These are phyloP conservation scores for Trialeurodes vaporariorum DNA, from an alignment of 1,140 invertebrate genomes.

Conservation along the genomic window DNA sequence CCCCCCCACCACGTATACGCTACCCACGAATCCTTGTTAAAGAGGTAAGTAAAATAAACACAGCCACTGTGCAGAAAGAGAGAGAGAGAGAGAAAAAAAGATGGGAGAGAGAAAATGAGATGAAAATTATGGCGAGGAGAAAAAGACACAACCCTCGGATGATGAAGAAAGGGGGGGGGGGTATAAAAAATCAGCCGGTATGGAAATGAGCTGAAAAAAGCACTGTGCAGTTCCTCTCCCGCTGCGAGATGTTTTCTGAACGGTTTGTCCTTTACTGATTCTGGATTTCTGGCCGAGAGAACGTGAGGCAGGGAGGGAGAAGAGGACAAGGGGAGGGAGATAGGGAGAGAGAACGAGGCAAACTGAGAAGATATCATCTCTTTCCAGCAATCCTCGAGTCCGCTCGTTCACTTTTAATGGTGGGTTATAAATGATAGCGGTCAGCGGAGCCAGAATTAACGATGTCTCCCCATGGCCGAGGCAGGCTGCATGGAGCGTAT, in stretches of 20 bases:
- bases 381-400: not conserved
- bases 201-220: not conserved
- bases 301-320: too few species aligned
- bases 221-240: too few species aligned
- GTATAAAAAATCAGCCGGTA: not conserved
- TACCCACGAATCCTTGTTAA: too few species aligned
- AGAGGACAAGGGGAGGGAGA: not conserved
- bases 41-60: constrained; percentile 1
- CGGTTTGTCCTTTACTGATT: not conserved
- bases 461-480: not conserved
- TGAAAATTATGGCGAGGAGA: not conserved
- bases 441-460: not conserved
- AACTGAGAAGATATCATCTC: not conserved
- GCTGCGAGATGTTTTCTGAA: too few species aligned
- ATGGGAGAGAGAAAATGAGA: not conserved
- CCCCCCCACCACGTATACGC: too few species aligned
- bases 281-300: not conserved
- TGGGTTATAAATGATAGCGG: not conserved
- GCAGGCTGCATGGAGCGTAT: too few species aligned
- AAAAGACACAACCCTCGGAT: too few species aligned
- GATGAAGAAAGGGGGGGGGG: not conserved
- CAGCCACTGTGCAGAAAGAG: not conserved
- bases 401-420: too few species aligned
- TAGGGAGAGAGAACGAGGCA: not conserved
- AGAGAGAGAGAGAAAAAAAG: not conserved